phyloP scores from a whole-genome alignment of 2,797 vertebrate genomes.

The Morelia viridis region DNA sequence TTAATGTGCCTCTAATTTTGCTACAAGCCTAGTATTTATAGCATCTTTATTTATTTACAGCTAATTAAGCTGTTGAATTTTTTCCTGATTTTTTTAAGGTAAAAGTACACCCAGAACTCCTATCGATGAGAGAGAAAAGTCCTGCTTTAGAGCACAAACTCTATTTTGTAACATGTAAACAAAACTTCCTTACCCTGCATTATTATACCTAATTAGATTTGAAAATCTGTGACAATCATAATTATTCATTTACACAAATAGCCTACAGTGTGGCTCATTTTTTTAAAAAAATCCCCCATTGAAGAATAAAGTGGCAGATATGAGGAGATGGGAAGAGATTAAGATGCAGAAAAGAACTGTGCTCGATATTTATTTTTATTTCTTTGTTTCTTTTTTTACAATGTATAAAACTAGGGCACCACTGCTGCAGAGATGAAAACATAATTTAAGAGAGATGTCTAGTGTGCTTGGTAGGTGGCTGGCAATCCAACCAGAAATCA shows the following conservation, averaged over 20 bases:
- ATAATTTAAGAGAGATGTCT: slow-evolving; percentile 60
- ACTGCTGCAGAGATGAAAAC: slow-evolving; percentile 58
- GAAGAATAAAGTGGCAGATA: slow-evolving; percentile 57
- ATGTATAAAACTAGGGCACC: slow-evolving; percentile 54
- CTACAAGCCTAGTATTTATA: slow-evolving; percentile 69
- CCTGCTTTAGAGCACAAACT: slow-evolving; percentile 5
- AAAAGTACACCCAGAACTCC: slow-evolving; percentile 6
- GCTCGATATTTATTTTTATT: slow-evolving; percentile 56
- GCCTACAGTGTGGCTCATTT: slow-evolving; percentile 69
- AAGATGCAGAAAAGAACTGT: slow-evolving; percentile 57
- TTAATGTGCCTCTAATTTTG: slow-evolving; percentile 69
- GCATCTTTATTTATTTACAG: slow-evolving; percentile 62
- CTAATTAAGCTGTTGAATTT: slow-evolving; percentile 58
- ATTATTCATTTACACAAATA: slow-evolving; percentile 71
- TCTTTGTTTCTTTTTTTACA: slow-evolving; percentile 54
- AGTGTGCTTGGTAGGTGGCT: slow-evolving; percentile 44
- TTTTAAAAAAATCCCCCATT: slow-evolving; percentile 63
- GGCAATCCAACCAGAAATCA: slow-evolving; percentile 59
- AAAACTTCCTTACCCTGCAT: slow-evolving; percentile 60
- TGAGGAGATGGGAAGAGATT: slow-evolving; percentile 51
- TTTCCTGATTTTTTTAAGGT: not conserved
- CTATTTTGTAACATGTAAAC: slow-evolving; percentile 40
- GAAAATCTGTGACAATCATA: slow-evolving; percentile 69
- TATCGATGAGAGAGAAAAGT: slow-evolving; percentile 34
- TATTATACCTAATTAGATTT: slow-evolving; percentile 72